phyloP scores from a whole-genome alignment of 2,797 vertebrate species.

The Xyrichtys novacula region DNA sequence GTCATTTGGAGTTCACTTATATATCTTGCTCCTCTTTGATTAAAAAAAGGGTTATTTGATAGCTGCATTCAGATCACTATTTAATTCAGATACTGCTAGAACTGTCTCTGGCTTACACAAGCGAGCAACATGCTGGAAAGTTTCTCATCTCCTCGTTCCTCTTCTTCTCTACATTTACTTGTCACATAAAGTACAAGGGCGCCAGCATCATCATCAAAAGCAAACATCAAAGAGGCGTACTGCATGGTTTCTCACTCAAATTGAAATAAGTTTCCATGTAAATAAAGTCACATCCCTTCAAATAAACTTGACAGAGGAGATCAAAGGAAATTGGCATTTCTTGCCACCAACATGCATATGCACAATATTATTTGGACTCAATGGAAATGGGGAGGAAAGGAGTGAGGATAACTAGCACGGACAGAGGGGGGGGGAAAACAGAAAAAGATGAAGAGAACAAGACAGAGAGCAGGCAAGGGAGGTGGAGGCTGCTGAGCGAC shows the following conservation, averaged over 20 bases:
- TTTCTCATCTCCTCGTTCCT: neutral
- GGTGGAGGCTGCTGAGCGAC: conserved; percentile 1
- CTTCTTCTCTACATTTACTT: neutral
- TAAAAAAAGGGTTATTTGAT: conserved; percentile 14
- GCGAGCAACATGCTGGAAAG: neutral
- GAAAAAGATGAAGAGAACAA: neutral
- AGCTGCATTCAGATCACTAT: conserved; percentile 3
- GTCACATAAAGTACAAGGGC: conserved; percentile 39
- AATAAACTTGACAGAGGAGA: conserved; percentile 53
- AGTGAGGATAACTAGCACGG: neutral
- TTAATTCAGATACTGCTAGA: neutral
- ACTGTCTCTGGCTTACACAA: conserved; percentile 2
- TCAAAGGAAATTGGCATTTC: conserved; percentile 68
- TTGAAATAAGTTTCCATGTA: conserved; percentile 68
- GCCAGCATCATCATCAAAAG: conserved; percentile 61
- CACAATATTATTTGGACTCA: conserved; percentile 33
- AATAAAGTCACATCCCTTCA: conserved; percentile 66
- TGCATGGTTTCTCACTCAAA: conserved; percentile 45
- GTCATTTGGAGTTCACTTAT: conserved; percentile 6
- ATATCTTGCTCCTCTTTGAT: conserved; percentile 27
- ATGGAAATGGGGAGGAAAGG: conserved; percentile 3
- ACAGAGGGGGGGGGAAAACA: no score
- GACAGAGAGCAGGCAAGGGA: neutral
- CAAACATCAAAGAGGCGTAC: conserved; percentile 72
- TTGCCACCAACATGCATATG: conserved; percentile 53